Evolutionary conservation across 2,797 vertebrate genomes (phyloP).

Genomic region (Sebastes reedi): DNA sequence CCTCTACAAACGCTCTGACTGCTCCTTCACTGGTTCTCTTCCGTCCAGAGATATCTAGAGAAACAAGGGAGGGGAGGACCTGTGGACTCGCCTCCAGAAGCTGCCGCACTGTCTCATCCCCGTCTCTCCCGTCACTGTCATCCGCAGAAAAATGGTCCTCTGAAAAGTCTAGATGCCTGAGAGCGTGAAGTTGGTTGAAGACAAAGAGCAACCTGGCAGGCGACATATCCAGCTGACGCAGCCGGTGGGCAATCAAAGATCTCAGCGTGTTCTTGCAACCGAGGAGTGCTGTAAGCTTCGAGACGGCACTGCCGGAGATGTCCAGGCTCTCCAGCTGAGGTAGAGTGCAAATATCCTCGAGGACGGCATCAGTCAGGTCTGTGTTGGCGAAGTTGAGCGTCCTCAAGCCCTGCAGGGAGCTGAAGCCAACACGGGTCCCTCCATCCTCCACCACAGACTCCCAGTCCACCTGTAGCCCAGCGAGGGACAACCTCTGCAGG

Average conservation of each 20-base stretch:
- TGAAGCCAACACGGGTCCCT: slow-evolving; percentile 84
- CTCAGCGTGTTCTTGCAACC: slow-evolving; percentile 87
- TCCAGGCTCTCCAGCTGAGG: slow-evolving; percentile 92
- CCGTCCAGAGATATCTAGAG: slow-evolving; percentile 93
- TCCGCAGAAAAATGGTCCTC: slow-evolving; percentile 88
- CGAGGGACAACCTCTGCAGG: slow-evolving; percentile 90
- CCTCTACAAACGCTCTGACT: slow-evolving; percentile 86
- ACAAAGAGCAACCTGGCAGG: slow-evolving; percentile 88
- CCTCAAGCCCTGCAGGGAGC: slow-evolving; percentile 86
- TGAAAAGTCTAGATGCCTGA: slow-evolving; percentile 95
- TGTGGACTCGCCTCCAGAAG: slow-evolving; percentile 87
- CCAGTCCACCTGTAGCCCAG: slow-evolving; percentile 85
- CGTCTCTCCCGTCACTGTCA: slow-evolving; percentile 71
- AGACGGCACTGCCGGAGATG: slow-evolving; percentile 90
- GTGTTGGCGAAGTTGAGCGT: slow-evolving; percentile 89
- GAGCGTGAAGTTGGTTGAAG: slow-evolving; percentile 71
- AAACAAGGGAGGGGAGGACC: slow-evolving; percentile 88
- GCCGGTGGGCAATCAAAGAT: slow-evolving; percentile 89
- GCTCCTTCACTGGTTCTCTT: slow-evolving; percentile 86
- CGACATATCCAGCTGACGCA: slow-evolving; percentile 91
- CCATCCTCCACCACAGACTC: slow-evolving; percentile 79
- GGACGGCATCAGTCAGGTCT: slow-evolving; percentile 87
- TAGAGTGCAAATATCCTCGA: slow-evolving; percentile 90
- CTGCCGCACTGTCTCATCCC: slow-evolving; percentile 81
- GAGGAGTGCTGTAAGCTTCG: slow-evolving; percentile 89